Evolutionary conservation across 2,113 vertebrate genomes (phyloP).

Genomic region (Ammodytes dubius): DNA sequence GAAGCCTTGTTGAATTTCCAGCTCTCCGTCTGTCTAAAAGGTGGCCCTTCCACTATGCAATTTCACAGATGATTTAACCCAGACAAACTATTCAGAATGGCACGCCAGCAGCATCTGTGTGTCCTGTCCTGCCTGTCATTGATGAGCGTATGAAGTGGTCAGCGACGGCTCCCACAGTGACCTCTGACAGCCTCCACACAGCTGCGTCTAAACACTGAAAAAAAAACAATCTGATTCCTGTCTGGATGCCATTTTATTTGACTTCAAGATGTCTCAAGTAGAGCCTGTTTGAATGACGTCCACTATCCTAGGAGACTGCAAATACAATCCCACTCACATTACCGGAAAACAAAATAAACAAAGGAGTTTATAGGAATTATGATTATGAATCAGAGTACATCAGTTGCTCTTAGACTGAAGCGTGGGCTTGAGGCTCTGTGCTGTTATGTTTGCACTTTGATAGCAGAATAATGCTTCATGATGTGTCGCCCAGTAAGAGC

Average conservation of each 20-base stretch:
- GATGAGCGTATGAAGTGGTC: slow-evolving; percentile 12
- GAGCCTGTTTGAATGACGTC: slow-evolving; percentile 10
- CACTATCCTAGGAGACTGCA: background rate
- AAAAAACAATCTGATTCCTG: background rate
- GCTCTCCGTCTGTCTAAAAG: slow-evolving; percentile 12
- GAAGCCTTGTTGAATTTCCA: slow-evolving; percentile 33
- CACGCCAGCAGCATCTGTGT: background rate
- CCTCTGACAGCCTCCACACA: background rate
- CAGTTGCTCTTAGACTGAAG: slow-evolving; percentile 13
- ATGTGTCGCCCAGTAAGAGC: slow-evolving; percentile 8
- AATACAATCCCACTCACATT: background rate
- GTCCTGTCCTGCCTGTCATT: slow-evolving; percentile 12
- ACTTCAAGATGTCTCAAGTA: background rate
- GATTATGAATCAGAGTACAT: slow-evolving; percentile 40
- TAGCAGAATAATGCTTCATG: slow-evolving; percentile 17
- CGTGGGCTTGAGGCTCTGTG: slow-evolving; percentile 3
- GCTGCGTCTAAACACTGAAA: background rate
- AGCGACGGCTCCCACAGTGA: background rate
- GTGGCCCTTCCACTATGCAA: slow-evolving; percentile 29
- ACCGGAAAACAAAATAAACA: slow-evolving; percentile 22
- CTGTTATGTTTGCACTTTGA: slow-evolving; percentile 34
- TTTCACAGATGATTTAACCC: slow-evolving; percentile 53
- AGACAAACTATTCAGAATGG: slow-evolving; percentile 33
- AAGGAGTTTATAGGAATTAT: background rate
- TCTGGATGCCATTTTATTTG: background rate